Percentiles rank a stretch among this genome's conserved stretches.
Conservation (phyloP, 2,888 invertebrate species). For the Glyphotaelius pellucidus region DNA sequence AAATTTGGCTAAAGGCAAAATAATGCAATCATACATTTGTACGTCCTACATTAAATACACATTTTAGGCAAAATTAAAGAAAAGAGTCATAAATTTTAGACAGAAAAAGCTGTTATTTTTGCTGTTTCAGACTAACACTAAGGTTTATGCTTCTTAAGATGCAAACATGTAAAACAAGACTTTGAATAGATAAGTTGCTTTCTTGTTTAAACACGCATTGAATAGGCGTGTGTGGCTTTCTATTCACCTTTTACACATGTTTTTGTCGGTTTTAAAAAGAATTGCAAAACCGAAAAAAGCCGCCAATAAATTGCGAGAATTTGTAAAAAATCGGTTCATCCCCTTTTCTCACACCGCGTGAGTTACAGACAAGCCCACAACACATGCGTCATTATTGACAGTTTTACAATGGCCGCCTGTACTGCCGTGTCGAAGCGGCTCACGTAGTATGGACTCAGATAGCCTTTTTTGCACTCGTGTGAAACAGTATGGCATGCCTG, state of each 20-base stretch:
- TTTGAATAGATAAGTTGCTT: no score
- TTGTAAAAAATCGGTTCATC: background rate
- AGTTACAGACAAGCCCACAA: background rate
- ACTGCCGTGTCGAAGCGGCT: constrained; percentile 10
- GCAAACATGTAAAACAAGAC: no score
- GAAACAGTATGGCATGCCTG: constrained; percentile 2
- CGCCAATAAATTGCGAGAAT: background rate
- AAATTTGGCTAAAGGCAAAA: no score
- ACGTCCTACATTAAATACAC: no score
- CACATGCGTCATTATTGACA: constrained; percentile 20
- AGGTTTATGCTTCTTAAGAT: no score
- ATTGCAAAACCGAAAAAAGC: background rate
- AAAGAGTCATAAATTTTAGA: no score
- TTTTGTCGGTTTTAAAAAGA: background rate
- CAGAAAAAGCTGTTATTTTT: no score
- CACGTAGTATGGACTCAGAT: background rate
- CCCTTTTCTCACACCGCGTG: background rate
- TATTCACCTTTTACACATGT: background rate
- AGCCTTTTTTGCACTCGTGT: constrained; percentile 8
- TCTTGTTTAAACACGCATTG: no score
- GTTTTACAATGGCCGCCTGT: constrained; percentile 31
- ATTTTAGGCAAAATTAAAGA: no score
- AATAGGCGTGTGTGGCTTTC: background rate
- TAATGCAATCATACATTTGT: no score
- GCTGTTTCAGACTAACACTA: no score